A percentile compares a stretch with the other conserved stretches of the same genome.
Conservation (phyloP, 2,797 vertebrate genomes). For the Graptemys geographica region DNA sequence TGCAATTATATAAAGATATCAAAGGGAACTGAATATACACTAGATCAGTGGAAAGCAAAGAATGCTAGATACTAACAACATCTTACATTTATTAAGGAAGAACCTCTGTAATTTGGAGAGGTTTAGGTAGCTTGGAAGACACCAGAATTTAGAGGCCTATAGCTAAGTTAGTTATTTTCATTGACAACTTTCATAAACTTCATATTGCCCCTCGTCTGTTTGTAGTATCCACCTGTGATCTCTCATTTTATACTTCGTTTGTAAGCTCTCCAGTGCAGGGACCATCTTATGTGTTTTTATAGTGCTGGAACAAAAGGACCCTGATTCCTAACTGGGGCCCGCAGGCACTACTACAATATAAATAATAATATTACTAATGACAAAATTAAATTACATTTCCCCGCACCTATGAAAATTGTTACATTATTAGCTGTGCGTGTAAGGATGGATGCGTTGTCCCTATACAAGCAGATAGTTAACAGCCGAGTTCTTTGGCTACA, state of each 20-base stretch:
- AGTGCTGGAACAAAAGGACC: background rate
- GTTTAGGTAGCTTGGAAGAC: background rate
- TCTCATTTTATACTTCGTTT: background rate
- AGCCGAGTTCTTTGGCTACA: background rate
- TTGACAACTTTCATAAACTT: background rate
- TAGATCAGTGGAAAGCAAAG: background rate
- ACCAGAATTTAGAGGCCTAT: background rate
- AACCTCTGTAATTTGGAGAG: background rate
- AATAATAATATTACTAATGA: background rate
- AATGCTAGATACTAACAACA: background rate
- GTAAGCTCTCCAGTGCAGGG: background rate
- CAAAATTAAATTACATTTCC: background rate
- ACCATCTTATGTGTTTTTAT: background rate
- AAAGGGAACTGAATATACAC: background rate
- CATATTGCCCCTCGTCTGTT: background rate
- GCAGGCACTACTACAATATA: background rate
- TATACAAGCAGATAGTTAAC: background rate
- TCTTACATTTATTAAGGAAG: background rate
- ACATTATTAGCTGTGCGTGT: background rate
- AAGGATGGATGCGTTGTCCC: background rate
- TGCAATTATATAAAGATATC: background rate
- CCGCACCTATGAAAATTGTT: background rate
- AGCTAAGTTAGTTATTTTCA: background rate
- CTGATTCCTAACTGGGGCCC: background rate
- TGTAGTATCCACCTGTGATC: background rate